phyloP scores from a whole-genome alignment of 2,888 invertebrate species.

The Ochropacha duplaris region DNA sequence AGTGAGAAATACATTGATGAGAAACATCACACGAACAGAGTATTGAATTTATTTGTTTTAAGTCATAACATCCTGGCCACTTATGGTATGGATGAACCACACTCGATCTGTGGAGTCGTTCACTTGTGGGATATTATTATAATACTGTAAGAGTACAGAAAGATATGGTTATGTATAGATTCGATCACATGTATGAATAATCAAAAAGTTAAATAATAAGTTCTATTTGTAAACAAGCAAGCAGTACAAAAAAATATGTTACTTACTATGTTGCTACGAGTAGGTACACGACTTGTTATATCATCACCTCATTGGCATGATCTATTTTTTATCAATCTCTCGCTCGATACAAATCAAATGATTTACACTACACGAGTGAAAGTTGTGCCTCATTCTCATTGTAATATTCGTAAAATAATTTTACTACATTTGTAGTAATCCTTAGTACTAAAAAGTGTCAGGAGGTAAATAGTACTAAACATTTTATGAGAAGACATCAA shows the following conservation, averaged over 20 bases:
- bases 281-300: not conserved
- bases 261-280: not conserved
- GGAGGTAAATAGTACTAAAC: not conserved
- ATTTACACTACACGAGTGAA: not conserved
- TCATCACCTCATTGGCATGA: not conserved
- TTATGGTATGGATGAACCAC: slow-evolving; percentile 11
- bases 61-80: slow-evolving; percentile 42
- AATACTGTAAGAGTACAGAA: not conserved
- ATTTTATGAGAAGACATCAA: not conserved
- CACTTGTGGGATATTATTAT: not conserved
- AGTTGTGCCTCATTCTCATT: not conserved
- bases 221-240: not conserved
- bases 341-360: not conserved
- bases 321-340: not conserved
- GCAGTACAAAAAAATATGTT: not conserved
- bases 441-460: not conserved
- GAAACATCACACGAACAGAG: slow-evolving; percentile 10
- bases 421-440: not conserved
- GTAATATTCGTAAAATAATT: not conserved
- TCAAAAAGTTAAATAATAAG: not conserved
- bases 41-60: slow-evolving; percentile 33
- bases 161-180: not conserved
- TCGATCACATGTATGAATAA: not conserved
- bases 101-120: not conserved
- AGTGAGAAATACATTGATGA: not conserved